Base-by-base conservation (phyloP, 2,888 invertebrate genomes). In the Anoplius nigerrimus region DNA sequence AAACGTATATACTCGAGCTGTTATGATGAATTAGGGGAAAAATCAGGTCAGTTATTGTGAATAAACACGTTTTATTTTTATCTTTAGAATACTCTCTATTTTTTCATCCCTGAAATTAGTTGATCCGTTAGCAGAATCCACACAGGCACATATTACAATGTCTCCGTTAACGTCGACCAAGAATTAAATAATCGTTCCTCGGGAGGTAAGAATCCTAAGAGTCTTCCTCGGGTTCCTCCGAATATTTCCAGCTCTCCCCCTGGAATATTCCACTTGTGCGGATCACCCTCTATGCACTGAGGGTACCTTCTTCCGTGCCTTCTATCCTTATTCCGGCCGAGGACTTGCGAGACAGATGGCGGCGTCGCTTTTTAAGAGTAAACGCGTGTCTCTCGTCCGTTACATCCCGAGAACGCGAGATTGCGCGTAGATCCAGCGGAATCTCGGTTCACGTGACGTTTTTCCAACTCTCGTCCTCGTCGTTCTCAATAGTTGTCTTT, bases 301-400 rank as follows among this genome's bases (percentile, higher is more conserved):
- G 61, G 66, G 61, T 59, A 68, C 71, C 71, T 74, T 68, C 68
- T 68, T 61, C 46, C 59, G 60, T 62, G 63, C 63, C 51, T 54
- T 56, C 51, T 62, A 66, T 66, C 54, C 56, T 46, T 43, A 18
- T 58, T 65, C 61, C 51, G 42, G 2, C 61, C 55, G 69, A 34
- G 53, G 43, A 64, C 55, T 67, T 4, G 65, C 67, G 71, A 75
- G 73, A 78, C 52, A 69, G 66, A 78, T 71, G 73, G 60, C 55
- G 46, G 52, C 27, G 46, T 24, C 45, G 66, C 62, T 64, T 52
- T 66, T 54, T 54, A 68, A 60, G 69, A 67, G 53, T 56, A 43
- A 67, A 42, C 67, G 59, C 59, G 67, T 58, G 66, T 63, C 46
- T 18, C 56, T 48, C 48, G 48, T 34, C 27, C 34, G 27, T 55